phyloP scores from a whole-genome alignment of 2,797 vertebrate genomes.

The Orestias chungarensis region DNA sequence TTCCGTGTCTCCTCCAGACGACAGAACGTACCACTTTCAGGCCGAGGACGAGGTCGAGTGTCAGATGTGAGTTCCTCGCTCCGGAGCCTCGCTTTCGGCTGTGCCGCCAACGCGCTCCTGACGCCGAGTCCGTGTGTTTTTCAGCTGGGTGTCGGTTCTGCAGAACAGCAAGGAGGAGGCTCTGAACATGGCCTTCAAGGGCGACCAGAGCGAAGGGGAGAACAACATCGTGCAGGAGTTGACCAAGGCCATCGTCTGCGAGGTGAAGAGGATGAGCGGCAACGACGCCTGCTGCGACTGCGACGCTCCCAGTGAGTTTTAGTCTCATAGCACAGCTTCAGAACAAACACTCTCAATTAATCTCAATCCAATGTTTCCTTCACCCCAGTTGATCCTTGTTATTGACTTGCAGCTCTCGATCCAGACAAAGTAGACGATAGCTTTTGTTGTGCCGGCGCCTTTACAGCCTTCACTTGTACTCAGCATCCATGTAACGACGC shows the following conservation, averaged over 20 bases:
- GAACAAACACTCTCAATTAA: too few species aligned
- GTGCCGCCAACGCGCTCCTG: too few species aligned
- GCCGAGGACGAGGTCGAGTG: conserved; percentile 93
- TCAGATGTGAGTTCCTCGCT: conserved; percentile 88
- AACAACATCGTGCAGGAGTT: conserved; percentile 97
- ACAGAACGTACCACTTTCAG: conserved; percentile 96
- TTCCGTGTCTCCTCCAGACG: conserved; percentile 80
- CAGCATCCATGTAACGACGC: too few species aligned
- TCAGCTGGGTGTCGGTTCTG: conserved; percentile 66
- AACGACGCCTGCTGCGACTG: conserved; percentile 95
- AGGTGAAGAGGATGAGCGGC: conserved; percentile 94
- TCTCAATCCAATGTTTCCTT: too few species aligned
- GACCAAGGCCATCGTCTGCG: conserved; percentile 92
- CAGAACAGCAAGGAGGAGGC: conserved; percentile 69
- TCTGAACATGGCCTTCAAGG: conserved; percentile 91
- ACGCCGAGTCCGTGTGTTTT: conserved; percentile 17
- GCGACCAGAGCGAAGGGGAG: conserved; percentile 87
- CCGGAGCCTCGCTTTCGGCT: neutral
- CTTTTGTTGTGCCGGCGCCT: too few species aligned
- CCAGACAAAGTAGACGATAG: too few species aligned
- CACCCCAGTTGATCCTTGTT: too few species aligned
- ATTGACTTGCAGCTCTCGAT: too few species aligned
- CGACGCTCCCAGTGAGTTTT: conserved; percentile 87
- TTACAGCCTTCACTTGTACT: too few species aligned
- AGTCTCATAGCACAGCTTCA: too few species aligned